Evolutionary conservation across 2,888 invertebrate genomes (phyloP).

Genomic region (Pammene aurita): DNA sequence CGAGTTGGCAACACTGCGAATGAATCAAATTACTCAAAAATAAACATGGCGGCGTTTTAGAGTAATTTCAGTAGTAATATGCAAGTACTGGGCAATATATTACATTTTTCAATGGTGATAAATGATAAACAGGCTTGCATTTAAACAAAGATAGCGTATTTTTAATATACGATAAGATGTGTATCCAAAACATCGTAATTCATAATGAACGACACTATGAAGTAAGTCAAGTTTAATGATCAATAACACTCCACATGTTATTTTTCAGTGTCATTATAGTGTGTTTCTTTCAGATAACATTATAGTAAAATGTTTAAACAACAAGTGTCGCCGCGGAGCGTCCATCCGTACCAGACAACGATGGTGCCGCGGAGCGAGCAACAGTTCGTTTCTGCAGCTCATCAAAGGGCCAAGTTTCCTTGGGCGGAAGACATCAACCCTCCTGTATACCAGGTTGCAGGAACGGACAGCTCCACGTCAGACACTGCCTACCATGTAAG

Average conservation of each 20-base stretch:
- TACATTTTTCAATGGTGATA: background rate
- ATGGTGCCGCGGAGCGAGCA: slow-evolving; percentile 76
- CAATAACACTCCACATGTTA: slow-evolving; percentile 35
- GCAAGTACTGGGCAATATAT: background rate
- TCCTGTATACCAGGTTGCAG: slow-evolving; percentile 71
- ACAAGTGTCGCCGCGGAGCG: slow-evolving; percentile 73
- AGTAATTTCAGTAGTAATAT: background rate
- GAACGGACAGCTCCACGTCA: slow-evolving; percentile 79
- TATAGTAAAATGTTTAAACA: slow-evolving; percentile 75
- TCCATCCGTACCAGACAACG: slow-evolving; percentile 80
- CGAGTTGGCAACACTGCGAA: too few relatives aligned
- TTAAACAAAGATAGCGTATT: background rate
- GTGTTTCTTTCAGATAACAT: slow-evolving; percentile 51
- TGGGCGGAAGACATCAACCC: slow-evolving; percentile 75
- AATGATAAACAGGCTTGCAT: background rate
- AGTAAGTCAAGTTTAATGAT: slow-evolving; percentile 24
- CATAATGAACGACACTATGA: background rate
- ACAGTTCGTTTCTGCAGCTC: slow-evolving; percentile 72
- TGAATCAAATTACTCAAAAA: slow-evolving; percentile 18
- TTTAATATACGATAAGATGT: background rate
- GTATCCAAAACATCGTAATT: background rate
- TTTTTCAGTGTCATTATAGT: slow-evolving; percentile 42
- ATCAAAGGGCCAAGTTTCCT: slow-evolving; percentile 78
- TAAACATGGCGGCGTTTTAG: slow-evolving; percentile 29
- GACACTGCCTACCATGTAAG: slow-evolving; percentile 78